Evolutionary conservation across 1,140 invertebrate genomes (phyloP), one percentile per base, ranked within the genome.

Genomic region (Euschistus heros): DNA sequence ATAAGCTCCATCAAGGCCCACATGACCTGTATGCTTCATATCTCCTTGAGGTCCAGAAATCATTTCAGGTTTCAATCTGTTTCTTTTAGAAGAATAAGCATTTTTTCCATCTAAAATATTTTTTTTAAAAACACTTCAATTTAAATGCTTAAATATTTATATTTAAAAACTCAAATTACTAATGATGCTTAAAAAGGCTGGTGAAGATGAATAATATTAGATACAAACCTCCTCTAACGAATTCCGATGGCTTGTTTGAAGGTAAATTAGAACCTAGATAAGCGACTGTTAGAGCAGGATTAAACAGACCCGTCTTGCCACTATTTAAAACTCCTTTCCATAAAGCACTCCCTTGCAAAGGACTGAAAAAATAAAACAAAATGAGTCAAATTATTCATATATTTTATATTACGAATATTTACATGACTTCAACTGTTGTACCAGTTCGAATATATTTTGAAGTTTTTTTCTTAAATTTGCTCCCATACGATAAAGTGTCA

Each of bases 41-140:
- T 98, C 95, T 42, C 93, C 94, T 75, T 98, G 92, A 0, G 97
- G 96, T 33, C 87, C 85, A 14, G 94, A 96, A 69, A 98, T 99
- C 94, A 98, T 94, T 72, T 94, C 92, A 0, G 88, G 85, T 60
- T 88, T 80, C 63, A 94, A 80, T 69, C 87, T 85, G 52, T 86
- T 79, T 66, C 84, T 76, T 64, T 82, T 78, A 2, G 82, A 84
- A 0, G 84, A 81, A 70, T 83, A 82, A 0, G 74, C 75, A 60
- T 75, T 77, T 69, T 81, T 80, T 7, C 76, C 75, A 71, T 79
- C 79, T 75, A 75, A 66, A 74, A 75, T 37, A 37, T 37, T 37
- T 37, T 37, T 37, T 30, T 30, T 30, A 30, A 4, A 30, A 30
- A 30, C 7, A 30, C 2, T 30, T 30, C 27, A 30, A 30, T 2